Conservation (phyloP, 53 echinoderm and acorn worm genomes). For the Temnopleurus reevesii region DNA sequence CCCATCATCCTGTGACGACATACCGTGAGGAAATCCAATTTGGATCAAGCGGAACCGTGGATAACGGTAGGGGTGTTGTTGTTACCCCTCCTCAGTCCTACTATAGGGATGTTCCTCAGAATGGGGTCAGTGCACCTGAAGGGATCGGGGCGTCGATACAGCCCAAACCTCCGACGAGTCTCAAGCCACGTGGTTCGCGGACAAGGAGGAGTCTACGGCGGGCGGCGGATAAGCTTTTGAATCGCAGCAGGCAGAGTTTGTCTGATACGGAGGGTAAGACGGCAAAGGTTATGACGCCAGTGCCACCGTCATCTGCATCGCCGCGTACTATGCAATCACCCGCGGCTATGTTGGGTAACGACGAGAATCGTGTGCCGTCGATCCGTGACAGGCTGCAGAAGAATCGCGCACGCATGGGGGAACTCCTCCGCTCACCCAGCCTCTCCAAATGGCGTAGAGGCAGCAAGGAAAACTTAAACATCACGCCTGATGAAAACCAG, state of each 20-base stretch:
- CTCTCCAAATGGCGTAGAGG: conserved; percentile 58
- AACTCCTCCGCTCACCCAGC: conserved; percentile 68
- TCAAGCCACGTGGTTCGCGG: conserved; percentile 75
- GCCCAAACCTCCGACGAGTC: conserved; percentile 73
- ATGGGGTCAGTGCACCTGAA: conserved; percentile 35
- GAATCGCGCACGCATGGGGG: conserved; percentile 83
- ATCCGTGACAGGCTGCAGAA: conserved; percentile 78
- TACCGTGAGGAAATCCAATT: conserved; percentile 61
- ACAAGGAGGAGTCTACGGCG: conserved; percentile 83
- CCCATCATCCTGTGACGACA: conserved; percentile 54
- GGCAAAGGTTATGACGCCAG: conserved; percentile 3
- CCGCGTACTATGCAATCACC: background rate
- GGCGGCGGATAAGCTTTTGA: conserved; percentile 85
- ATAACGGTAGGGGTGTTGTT: background rate
- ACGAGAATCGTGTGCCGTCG: conserved; percentile 56
- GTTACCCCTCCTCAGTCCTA: conserved; percentile 39
- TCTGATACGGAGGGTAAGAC: conserved; percentile 67
- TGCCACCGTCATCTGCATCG: conserved; percentile 28
- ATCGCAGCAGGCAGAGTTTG: conserved; percentile 79
- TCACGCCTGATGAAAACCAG: background rate
- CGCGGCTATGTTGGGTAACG: conserved; percentile 7
- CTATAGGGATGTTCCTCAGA: conserved; percentile 21
- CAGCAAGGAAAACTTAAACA: conserved; percentile 58
- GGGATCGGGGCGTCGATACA: conserved; percentile 26
- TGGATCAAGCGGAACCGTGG: conserved; percentile 36